Conservation (phyloP, 2,113 vertebrate genomes). For the Nothobranchius kuhntae region DNA sequence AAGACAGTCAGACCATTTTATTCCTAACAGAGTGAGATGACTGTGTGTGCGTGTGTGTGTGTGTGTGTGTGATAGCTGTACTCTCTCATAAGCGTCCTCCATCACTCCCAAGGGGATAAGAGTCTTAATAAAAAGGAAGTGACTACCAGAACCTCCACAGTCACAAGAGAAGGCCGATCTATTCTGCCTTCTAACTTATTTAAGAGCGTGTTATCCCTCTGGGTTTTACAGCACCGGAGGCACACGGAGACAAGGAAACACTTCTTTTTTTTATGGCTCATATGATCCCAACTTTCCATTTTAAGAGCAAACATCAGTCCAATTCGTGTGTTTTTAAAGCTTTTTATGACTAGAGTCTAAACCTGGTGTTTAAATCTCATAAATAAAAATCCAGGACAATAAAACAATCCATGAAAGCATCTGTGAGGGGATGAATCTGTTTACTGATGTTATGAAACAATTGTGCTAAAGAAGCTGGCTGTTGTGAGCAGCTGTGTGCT, state of each 20-base stretch:
- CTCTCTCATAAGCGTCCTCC: conserved; percentile 25
- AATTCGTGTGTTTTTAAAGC: neutral
- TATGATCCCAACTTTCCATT: conserved; percentile 3
- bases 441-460: too few relatives aligned
- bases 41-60: conserved; percentile 6
- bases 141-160: conserved; percentile 19
- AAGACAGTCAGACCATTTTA: conserved; percentile 3
- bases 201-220: conserved; percentile 48
- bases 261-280: neutral
- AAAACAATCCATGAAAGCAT: neutral
- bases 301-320: neutral
- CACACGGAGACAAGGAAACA: neutral
- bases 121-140: conserved; percentile 47
- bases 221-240: conserved; percentile 18
- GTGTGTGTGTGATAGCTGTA: conserved; percentile 19
- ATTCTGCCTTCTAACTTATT: conserved; percentile 60
- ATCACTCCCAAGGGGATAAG: conserved; percentile 30
- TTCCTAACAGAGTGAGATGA: neutral
- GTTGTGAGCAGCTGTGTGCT: neutral
- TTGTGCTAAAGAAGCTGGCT: neutral
- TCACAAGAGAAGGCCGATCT: conserved; percentile 34
- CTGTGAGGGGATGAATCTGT: neutral
- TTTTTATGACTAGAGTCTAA: conserved; percentile 7
- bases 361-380: neutral
- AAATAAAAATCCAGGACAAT: neutral